phyloP scores from a whole-genome alignment of 2,113 vertebrate genomes.

The Nerophis lumbriciformis region DNA sequence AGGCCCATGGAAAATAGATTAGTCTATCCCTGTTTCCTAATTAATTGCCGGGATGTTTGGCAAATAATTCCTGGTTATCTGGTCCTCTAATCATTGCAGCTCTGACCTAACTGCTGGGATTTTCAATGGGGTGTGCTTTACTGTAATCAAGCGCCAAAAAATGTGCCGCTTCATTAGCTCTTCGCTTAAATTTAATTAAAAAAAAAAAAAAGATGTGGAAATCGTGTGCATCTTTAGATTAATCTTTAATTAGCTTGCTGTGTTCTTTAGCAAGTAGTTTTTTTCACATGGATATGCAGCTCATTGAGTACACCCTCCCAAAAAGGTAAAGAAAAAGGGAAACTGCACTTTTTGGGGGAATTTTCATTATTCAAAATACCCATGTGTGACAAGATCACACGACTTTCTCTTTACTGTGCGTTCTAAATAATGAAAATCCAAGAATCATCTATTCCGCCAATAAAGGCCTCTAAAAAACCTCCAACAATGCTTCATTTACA shows the following conservation, averaged over 20 bases:
- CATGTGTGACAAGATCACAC: no score
- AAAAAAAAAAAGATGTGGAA: constrained; percentile 46
- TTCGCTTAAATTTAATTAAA: constrained; percentile 57
- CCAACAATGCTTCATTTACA: no score
- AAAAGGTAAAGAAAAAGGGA: not conserved
- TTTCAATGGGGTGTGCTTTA: constrained; percentile 18
- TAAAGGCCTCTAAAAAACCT: no score
- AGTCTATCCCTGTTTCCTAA: constrained; percentile 53
- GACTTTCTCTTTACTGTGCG: no score
- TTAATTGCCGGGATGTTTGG: constrained; percentile 63
- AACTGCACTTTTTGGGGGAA: no score
- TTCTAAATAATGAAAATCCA: no score
- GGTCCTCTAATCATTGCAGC: constrained; percentile 51
- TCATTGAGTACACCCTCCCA: not conserved
- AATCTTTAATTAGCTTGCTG: constrained; percentile 42
- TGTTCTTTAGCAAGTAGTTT: constrained; percentile 15
- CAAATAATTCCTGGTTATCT: constrained; percentile 69
- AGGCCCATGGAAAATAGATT: constrained; percentile 63
- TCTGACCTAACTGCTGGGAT: constrained; percentile 50
- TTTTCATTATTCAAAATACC: no score
- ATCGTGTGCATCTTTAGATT: constrained; percentile 43
- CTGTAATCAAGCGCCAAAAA: constrained; percentile 53
- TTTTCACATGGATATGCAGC: not conserved
- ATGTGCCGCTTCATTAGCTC: constrained; percentile 46
- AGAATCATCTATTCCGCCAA: no score